phyloP scores from a whole-genome alignment of 2,888 invertebrate species.

The Pseudococcus jackbeardsleyi region DNA sequence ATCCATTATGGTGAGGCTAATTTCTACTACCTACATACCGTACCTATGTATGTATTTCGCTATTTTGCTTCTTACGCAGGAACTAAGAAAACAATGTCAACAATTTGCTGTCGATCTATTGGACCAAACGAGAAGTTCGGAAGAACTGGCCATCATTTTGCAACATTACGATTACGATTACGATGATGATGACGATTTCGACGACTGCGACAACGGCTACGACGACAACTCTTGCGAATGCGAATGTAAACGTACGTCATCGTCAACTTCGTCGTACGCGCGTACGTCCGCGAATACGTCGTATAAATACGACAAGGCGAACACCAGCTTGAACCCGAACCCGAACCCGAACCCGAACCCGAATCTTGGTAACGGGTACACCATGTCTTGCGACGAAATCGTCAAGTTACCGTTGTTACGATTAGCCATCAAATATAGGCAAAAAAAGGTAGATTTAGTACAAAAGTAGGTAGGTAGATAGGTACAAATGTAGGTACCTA shows the following conservation, averaged over 20 bases:
- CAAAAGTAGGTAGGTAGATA: background rate
- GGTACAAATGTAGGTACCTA: background rate
- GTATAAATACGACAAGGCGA: background rate
- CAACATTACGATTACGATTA: slow-evolving; percentile 82
- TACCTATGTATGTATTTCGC: too few species aligned
- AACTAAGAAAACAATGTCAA: slow-evolving; percentile 87
- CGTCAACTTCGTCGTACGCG: background rate
- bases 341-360: background rate
- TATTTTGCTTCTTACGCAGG: slow-evolving; percentile 69
- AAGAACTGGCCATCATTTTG: slow-evolving; percentile 92
- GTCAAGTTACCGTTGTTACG: slow-evolving; percentile 89
- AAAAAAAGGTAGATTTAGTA: slow-evolving; percentile 92
- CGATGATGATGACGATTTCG: background rate
- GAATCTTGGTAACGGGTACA: background rate
- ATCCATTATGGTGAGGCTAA: too few species aligned
- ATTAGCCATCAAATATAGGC: slow-evolving; percentile 92
- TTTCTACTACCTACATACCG: too few species aligned
- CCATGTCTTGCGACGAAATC: slow-evolving; percentile 78
- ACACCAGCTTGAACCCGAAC: background rate
- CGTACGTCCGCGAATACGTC: background rate
- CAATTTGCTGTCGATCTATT: slow-evolving; percentile 91
- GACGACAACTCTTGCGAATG: background rate
- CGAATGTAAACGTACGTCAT: background rate
- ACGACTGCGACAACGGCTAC: background rate
- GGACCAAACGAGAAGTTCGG: slow-evolving; percentile 91